Percentiles rank a stretch among this genome's conserved stretches.
Conservation (phyloP, 2,797 vertebrate species). For the Spea hammondii region DNA sequence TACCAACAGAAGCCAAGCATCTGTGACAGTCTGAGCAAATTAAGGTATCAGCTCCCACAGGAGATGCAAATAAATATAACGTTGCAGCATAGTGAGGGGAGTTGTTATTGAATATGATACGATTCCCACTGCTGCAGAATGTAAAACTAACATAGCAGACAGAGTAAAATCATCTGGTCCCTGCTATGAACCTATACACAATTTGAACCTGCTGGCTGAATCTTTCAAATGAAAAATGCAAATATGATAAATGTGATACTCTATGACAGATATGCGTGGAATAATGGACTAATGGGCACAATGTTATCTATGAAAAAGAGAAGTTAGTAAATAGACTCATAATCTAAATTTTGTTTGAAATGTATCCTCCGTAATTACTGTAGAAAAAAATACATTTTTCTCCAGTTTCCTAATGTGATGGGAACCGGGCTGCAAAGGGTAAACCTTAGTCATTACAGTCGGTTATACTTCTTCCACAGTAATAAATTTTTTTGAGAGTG, state of each 20-base stretch:
- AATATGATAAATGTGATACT: background rate
- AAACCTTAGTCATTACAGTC: too few species aligned
- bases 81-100: conserved; percentile 52
- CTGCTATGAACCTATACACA: conserved; percentile 31
- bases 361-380: too few species aligned
- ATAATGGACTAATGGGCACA: background rate
- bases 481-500: too few species aligned
- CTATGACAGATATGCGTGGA: background rate
- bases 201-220: background rate
- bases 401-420: too few species aligned
- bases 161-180: conserved; percentile 27
- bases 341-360: too few species aligned
- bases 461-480: too few species aligned
- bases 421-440: too few species aligned
- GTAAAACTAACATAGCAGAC: conserved; percentile 28
- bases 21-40: conserved; percentile 66
- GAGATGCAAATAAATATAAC: conserved; percentile 64
- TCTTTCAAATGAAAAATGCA: conserved; percentile 9
- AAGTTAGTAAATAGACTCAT: too few species aligned
- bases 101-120: conserved; percentile 60
- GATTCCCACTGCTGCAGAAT: conserved; percentile 57
- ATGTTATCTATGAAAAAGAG: too few species aligned
- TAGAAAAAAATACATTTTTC: too few species aligned
- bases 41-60: conserved; percentile 59
- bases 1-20: conserved; percentile 58